Conservation (phyloP, 2,113 vertebrate genomes). For the Equus przewalskii region DNA sequence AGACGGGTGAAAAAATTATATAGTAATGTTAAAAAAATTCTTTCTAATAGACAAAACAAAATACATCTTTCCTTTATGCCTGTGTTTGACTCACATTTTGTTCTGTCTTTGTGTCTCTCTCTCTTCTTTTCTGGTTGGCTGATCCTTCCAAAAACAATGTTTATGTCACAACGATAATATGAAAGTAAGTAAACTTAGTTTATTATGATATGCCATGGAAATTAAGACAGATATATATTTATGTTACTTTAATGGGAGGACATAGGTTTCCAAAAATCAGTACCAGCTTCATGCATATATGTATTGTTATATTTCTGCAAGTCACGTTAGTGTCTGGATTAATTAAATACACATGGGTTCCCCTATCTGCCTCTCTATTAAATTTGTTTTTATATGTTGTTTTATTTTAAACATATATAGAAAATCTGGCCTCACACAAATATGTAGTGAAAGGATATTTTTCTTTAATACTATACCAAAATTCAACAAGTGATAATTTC, state of each 20-base stretch:
- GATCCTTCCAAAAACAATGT: neutral
- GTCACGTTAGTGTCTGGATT: neutral
- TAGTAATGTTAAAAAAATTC: neutral
- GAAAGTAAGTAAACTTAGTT: neutral
- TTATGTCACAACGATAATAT: neutral
- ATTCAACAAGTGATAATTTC: neutral
- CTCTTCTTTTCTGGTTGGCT: neutral
- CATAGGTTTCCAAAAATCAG: neutral
- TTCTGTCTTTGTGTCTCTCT: neutral
- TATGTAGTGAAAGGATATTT: neutral
- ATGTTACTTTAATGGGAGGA: neutral
- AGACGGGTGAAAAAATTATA: neutral
- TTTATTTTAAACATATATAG: neutral
- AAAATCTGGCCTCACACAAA: neutral
- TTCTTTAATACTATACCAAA: neutral
- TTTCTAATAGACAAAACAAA: neutral
- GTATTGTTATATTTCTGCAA: neutral
- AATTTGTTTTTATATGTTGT: neutral
- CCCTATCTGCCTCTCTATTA: neutral
- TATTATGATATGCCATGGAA: neutral
- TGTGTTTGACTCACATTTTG: neutral
- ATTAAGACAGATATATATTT: no score
- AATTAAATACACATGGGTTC: neutral
- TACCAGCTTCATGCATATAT: neutral
- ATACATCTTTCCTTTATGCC: neutral